Evolutionary conservation across 2,797 vertebrate species (phyloP).

Genomic region (Lutra lutra): DNA sequence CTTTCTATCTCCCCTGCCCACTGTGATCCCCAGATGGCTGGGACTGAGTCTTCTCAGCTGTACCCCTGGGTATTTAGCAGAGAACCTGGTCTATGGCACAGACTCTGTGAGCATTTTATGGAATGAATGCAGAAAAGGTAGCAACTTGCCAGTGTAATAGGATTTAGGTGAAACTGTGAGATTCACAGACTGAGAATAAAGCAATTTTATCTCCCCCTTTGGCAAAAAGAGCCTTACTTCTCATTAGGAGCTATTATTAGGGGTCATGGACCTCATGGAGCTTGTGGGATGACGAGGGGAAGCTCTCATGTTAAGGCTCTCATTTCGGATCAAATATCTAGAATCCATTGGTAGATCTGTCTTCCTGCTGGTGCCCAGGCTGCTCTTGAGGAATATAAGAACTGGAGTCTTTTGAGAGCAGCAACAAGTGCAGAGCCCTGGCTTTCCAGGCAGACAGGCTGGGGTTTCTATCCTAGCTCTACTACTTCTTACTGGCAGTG

Average conservation of each 20-base stretch:
- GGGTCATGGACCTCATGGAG: not conserved
- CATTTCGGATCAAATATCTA: not conserved
- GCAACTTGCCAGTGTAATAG: slow-evolving; percentile 15
- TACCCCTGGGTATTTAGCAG: not conserved
- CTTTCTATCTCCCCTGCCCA: not conserved
- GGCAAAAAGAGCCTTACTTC: slow-evolving; percentile 20
- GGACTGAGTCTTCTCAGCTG: not conserved
- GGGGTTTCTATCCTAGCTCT: not conserved
- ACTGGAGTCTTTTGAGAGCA: not conserved
- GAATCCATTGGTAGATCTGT: not conserved
- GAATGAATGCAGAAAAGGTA: slow-evolving; percentile 10
- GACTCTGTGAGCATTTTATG: not conserved
- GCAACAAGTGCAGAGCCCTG: not conserved
- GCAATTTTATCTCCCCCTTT: not conserved
- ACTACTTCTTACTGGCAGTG: not conserved
- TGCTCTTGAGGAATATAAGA: not conserved
- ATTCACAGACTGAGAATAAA: slow-evolving; percentile 41
- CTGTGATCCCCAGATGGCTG: not conserved
- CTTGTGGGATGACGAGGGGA: not conserved
- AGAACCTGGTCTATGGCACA: not conserved
- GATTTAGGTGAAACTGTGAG: not conserved
- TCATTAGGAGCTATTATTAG: slow-evolving; percentile 13
- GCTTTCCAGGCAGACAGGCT: not conserved
- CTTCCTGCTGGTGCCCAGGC: not conserved
- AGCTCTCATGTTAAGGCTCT: not conserved